These are phyloP conservation scores for Marcusenius ussheri DNA, from an alignment of 2,113 vertebrate species.

Conservation along the genomic window DNA sequence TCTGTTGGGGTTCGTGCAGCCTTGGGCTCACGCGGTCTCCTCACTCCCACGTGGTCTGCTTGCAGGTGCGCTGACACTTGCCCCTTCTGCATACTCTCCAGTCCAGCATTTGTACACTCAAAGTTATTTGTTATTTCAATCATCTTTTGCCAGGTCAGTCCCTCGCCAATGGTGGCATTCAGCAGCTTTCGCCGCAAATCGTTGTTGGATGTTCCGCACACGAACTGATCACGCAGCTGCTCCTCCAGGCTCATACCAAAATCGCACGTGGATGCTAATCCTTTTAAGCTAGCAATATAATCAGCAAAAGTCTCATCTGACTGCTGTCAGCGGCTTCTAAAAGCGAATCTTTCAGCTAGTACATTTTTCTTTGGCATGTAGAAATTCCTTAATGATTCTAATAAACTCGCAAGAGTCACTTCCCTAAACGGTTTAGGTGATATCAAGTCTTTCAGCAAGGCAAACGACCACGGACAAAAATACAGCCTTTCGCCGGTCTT, in stretches of 20 bases:
- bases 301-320: not conserved
- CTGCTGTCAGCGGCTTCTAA: not conserved
- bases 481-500: not conserved
- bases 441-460: not conserved
- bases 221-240: not conserved
- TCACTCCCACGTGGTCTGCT: not conserved
- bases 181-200: not conserved
- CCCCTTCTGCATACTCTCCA: not conserved
- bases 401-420: not conserved
- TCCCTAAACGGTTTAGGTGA: not conserved
- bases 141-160: not conserved
- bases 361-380: not conserved
- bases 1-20: not conserved
- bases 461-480: not conserved
- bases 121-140: not conserved
- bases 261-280: not conserved
- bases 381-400: not conserved
- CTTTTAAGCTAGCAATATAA: not conserved
- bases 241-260: not conserved
- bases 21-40: not conserved
- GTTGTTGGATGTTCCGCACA: not conserved
- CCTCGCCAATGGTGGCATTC: not conserved
- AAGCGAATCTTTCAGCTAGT: not conserved
- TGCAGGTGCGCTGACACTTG: not conserved
- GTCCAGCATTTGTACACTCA: not conserved